Conservation (phyloP, 2,113 vertebrate genomes). For the Anas platyrhynchos region DNA sequence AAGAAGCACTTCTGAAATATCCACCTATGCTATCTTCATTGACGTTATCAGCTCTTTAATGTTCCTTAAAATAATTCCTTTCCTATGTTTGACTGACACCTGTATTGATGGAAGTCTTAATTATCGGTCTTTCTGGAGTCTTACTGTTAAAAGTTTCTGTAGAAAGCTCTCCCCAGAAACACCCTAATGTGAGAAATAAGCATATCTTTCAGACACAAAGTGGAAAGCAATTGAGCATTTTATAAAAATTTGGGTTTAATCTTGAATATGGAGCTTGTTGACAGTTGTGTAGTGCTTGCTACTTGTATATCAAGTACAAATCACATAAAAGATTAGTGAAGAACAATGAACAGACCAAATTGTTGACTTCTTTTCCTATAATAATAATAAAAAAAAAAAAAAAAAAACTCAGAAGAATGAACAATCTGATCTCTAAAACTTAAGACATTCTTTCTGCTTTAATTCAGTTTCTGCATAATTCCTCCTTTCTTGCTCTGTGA, state of each 20-base stretch:
- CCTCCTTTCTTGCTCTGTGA: background rate
- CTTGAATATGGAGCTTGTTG: background rate
- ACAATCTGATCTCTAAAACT: background rate
- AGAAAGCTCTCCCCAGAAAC: constrained; percentile 19
- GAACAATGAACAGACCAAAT: background rate
- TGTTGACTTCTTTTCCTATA: background rate
- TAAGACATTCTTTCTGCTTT: background rate
- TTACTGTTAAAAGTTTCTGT: background rate
- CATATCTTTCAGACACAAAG: background rate
- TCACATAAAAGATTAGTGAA: background rate
- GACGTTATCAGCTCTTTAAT: background rate
- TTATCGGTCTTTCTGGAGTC: background rate
- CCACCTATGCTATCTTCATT: background rate
- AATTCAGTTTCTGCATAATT: background rate
- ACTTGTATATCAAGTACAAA: background rate
- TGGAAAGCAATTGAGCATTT: background rate
- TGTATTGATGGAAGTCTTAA: constrained; percentile 40
- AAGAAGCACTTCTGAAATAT: background rate
- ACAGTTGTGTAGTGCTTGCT: background rate
- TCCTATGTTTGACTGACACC: background rate
- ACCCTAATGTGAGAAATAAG: background rate
- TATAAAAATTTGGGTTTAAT: background rate
- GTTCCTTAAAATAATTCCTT: constrained; percentile 34
- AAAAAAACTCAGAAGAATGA: background rate
- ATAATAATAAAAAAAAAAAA: background rate